A percentile compares a stretch with the other conserved stretches of the same genome.
Evolutionary conservation across 2,797 vertebrate species (phyloP).

Genomic region (Triplophysa bombifrons): DNA sequence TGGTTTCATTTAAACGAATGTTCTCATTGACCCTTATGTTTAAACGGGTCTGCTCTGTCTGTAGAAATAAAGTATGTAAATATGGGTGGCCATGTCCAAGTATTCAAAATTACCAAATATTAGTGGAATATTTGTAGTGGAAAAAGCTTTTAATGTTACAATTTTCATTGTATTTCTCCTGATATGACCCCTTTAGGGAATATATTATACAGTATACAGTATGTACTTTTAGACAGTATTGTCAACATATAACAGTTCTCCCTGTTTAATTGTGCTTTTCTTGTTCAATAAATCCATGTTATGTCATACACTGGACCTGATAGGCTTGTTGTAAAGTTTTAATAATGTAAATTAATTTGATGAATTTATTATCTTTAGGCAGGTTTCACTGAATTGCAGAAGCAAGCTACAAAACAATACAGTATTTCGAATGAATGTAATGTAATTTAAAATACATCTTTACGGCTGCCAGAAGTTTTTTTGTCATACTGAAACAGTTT

Average conservation of each 20-base stretch:
- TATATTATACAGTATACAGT: neutral
- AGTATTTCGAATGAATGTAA: neutral
- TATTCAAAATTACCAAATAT: too few species aligned
- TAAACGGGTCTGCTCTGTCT: too few species aligned
- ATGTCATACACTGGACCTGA: neutral
- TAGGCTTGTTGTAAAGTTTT: neutral
- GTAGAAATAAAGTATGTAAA: too few species aligned
- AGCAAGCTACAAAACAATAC: neutral
- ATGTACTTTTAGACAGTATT: neutral
- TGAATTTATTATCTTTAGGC: neutral
- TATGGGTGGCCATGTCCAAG: too few species aligned
- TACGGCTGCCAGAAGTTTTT: too few species aligned
- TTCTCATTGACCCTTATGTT: too few species aligned
- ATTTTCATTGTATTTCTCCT: neutral
- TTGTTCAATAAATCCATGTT: neutral
- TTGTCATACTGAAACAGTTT: too few species aligned
- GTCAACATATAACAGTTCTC: neutral
- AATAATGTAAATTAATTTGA: neutral
- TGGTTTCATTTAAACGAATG: too few species aligned
- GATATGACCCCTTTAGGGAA: slow-evolving; percentile 7
- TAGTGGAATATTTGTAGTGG: too few species aligned
- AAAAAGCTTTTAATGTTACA: too few species aligned
- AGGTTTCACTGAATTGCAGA: neutral
- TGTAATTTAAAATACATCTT: too few species aligned
- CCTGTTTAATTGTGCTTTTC: neutral